phyloP scores from a whole-genome alignment of 2,797 vertebrate genomes.

The Scyliorhinus canicula region DNA sequence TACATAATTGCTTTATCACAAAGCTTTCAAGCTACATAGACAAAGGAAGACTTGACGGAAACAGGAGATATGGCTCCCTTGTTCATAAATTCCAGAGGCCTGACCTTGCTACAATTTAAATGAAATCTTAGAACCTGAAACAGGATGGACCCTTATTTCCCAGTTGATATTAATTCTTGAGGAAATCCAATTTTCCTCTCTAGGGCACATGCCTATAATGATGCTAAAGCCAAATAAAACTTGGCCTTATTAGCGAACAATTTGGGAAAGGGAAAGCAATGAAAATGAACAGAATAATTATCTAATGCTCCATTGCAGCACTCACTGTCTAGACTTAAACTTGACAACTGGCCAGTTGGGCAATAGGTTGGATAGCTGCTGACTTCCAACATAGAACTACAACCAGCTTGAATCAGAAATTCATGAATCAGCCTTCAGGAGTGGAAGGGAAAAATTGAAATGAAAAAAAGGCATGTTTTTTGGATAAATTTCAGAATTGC shows the following conservation, averaged over 20 bases:
- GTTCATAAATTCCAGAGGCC: not conserved
- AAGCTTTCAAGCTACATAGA: not conserved
- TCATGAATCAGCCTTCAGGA: not conserved
- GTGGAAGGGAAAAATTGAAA: not conserved
- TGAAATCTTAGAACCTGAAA: not conserved
- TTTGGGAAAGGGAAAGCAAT: constrained; percentile 1
- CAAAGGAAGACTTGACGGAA: not conserved
- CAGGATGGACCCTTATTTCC: not conserved
- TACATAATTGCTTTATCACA: not conserved
- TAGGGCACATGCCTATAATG: not conserved
- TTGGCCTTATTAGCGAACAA: not conserved
- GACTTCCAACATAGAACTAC: not conserved
- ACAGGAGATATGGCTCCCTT: not conserved
- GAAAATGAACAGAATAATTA: not conserved
- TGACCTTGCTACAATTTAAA: not conserved
- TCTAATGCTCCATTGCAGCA: not conserved
- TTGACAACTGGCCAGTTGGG: not conserved
- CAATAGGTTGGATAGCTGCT: not conserved
- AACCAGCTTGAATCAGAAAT: not conserved
- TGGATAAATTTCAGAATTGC: not conserved
- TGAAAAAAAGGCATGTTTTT: not conserved
- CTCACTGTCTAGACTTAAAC: not conserved
- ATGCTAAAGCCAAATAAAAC: not conserved
- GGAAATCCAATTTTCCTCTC: constrained; percentile 27
- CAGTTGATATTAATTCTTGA: not conserved